Evolutionary conservation across 1,140 invertebrate species (phyloP).

Genomic region (Thrips palmi): DNA sequence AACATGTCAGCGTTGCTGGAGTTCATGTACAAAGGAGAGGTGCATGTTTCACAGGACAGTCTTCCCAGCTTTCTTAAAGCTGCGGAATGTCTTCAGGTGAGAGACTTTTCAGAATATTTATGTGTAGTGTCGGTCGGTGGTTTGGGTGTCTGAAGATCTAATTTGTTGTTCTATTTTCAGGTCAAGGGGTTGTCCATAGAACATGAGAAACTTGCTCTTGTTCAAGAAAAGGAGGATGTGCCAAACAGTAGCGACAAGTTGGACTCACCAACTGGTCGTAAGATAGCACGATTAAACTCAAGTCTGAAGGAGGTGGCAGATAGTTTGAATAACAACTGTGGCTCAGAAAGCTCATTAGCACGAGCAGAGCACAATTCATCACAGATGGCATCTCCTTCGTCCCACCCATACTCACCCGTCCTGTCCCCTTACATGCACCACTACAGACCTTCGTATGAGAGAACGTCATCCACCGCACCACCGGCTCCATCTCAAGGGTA

Average conservation of each 20-base stretch:
- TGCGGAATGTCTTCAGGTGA: conserved; percentile 69
- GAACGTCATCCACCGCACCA: no score
- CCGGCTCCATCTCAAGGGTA: no score
- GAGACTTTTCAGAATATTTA: conserved; percentile 9
- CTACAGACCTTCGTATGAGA: conserved; percentile 16
- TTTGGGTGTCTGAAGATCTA: background rate
- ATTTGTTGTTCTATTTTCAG: conserved; percentile 23
- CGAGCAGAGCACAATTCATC: conserved; percentile 18
- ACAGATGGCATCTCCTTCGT: conserved; percentile 20
- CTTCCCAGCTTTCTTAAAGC: conserved; percentile 78
- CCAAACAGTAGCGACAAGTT: conserved; percentile 12
- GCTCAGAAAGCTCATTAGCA: no score
- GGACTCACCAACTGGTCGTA: conserved; percentile 16
- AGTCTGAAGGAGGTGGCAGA: conserved; percentile 11
- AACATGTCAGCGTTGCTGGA: conserved; percentile 79
- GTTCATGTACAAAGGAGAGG: conserved; percentile 87
- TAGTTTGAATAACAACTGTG: no score
- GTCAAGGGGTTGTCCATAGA: conserved; percentile 63
- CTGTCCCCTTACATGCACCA: conserved; percentile 24
- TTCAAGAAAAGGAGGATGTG: conserved; percentile 34
- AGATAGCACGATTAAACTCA: conserved; percentile 13
- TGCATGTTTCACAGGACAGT: conserved; percentile 75
- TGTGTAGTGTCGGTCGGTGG: background rate
- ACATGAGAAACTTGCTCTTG: conserved; percentile 50
- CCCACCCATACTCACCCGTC: conserved; percentile 23